These are phyloP conservation scores for Chloropsis cyanopogon DNA, from an alignment of 2,113 vertebrate species.

Conservation along the genomic window DNA sequence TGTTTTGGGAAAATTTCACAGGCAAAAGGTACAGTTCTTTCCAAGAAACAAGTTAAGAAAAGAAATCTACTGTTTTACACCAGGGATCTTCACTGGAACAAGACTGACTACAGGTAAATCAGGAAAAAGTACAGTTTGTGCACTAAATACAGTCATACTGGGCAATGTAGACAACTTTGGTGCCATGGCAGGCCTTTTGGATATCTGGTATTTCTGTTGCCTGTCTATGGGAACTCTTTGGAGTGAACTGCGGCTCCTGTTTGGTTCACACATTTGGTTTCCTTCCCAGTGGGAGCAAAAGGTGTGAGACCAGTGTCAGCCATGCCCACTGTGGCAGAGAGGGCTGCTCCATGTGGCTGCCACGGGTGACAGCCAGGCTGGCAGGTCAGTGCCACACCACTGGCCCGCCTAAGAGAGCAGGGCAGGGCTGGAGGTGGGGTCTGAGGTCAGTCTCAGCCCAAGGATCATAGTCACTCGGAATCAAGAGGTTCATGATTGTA, in stretches of 20 bases:
- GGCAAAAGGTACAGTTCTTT: neutral
- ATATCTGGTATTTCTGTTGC: neutral
- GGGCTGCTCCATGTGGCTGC: accelerated
- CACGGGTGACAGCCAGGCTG: neutral
- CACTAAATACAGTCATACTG: neutral
- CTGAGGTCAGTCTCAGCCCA: neutral
- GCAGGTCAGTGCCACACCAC: neutral
- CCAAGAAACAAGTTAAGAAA: neutral
- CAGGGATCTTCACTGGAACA: neutral
- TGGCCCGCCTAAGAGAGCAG: accelerated
- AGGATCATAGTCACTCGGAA: accelerated
- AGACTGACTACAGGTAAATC: neutral
- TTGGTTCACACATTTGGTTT: neutral
- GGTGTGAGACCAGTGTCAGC: neutral
- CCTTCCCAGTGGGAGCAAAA: neutral
- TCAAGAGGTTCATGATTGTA: neutral
- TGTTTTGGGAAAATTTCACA: neutral
- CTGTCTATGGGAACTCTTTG: neutral
- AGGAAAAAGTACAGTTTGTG: neutral
- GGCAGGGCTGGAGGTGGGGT: accelerated
- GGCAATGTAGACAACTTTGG: neutral
- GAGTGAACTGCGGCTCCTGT: neutral
- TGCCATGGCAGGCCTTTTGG: neutral
- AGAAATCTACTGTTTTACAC: neutral
- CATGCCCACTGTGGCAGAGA: neutral